Percentiles rank a stretch among this genome's conserved stretches.
phyloP scores from a whole-genome alignment of 2,888 invertebrate genomes.

The Limulus polyphemus region DNA sequence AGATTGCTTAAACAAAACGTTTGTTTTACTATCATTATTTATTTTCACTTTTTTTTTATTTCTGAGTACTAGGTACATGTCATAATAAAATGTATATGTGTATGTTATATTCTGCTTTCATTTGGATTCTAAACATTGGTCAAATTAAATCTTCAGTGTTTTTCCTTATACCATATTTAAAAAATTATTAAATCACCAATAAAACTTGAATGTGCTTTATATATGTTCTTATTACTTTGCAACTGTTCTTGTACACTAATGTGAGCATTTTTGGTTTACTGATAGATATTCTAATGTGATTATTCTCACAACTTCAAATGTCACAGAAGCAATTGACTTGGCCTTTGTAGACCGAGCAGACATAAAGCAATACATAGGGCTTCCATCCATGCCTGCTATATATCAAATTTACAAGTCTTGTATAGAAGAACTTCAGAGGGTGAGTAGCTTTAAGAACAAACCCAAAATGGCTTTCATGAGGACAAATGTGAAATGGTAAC shows the following conservation, averaged over 20 bases:
- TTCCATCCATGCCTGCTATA: constrained; percentile 63
- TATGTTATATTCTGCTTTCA: too few species aligned
- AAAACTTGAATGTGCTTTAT: too few species aligned
- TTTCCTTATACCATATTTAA: too few species aligned
- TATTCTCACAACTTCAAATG: constrained; percentile 87
- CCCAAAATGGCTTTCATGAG: constrained; percentile 2
- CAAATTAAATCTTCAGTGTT: too few species aligned
- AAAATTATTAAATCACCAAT: background rate
- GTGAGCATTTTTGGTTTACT: constrained; percentile 1
- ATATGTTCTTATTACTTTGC: too few species aligned
- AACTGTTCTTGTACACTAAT: constrained; percentile 4
- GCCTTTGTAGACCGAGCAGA: constrained; percentile 96
- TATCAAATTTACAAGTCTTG: constrained; percentile 71
- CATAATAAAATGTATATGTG: too few species aligned
- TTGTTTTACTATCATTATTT: too few species aligned
- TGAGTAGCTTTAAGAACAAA: constrained; percentile 33
- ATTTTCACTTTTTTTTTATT: too few species aligned
- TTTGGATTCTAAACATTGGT: too few species aligned
- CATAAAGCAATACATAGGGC: constrained; percentile 74
- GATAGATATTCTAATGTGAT: constrained; percentile 69
- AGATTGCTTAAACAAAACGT: too few species aligned
- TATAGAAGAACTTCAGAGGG: constrained; percentile 64
- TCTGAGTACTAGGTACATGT: too few species aligned
- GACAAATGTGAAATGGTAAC: too few species aligned
- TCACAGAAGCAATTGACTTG: constrained; percentile 81